Percentiles rank a stretch among this genome's conserved stretches.
These are phyloP conservation scores for Electrophaes corylata DNA, from an alignment of 2,888 invertebrate genomes.

Conservation along the genomic window DNA sequence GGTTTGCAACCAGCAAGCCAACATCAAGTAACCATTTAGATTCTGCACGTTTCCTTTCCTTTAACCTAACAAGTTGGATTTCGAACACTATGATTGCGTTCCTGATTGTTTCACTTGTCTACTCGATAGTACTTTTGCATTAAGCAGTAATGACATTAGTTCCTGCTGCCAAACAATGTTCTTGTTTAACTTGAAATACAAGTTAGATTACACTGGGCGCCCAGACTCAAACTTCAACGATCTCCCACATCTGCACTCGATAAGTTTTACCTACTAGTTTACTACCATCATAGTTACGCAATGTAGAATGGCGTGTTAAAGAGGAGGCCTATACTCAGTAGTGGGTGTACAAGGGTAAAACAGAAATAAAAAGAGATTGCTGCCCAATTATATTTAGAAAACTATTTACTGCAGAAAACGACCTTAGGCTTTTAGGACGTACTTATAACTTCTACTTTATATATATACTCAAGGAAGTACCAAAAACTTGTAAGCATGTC, in stretches of 20 bases:
- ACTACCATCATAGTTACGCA: slow-evolving; percentile 9
- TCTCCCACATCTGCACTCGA: slow-evolving; percentile 29
- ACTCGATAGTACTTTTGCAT: background rate
- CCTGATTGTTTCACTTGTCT: background rate
- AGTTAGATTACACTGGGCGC: slow-evolving; percentile 27
- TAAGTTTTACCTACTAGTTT: slow-evolving; percentile 30
- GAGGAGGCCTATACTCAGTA: too few species aligned
- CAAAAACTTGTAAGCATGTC: too few species aligned
- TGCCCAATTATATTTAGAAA: too few species aligned
- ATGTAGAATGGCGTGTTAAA: background rate
- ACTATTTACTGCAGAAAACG: too few species aligned
- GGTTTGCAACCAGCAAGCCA: too few species aligned
- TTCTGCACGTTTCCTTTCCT: too few species aligned
- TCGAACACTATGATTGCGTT: background rate
- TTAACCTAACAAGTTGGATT: background rate
- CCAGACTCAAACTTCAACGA: slow-evolving; percentile 25
- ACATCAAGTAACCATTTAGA: too few species aligned
- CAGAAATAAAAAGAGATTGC: too few species aligned
- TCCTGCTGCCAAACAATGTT: slow-evolving; percentile 17
- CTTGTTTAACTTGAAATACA: slow-evolving; percentile 24
- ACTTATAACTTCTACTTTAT: too few species aligned
- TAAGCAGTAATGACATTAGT: slow-evolving; percentile 7
- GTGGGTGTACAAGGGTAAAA: too few species aligned
- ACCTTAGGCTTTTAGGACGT: too few species aligned
- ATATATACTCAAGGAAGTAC: too few species aligned